phyloP scores from a whole-genome alignment of 2,797 vertebrate genomes.

The Tauraco hartlaubi region DNA sequence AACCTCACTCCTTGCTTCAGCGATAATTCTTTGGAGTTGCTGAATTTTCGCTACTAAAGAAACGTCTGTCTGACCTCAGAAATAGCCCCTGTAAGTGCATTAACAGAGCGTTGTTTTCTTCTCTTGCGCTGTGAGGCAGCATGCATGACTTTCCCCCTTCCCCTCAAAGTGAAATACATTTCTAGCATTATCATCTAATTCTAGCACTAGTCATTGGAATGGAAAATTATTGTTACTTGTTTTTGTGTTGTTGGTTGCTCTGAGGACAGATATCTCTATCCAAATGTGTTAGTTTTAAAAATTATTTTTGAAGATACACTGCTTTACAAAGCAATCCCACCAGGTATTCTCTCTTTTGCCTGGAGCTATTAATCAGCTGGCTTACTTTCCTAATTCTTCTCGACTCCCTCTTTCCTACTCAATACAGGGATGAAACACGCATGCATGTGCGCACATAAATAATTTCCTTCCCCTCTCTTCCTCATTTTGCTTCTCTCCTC shows the following conservation, averaged over 20 bases:
- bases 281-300: background rate
- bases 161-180: background rate
- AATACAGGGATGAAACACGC: background rate
- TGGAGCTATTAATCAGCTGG: background rate
- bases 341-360: constrained; percentile 23
- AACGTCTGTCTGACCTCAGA: background rate
- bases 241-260: background rate
- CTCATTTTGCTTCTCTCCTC: background rate
- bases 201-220: background rate
- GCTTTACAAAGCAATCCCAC: background rate
- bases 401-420: background rate
- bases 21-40: background rate
- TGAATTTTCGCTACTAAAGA: constrained; percentile 1
- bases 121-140: background rate
- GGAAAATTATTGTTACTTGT: constrained; percentile 18
- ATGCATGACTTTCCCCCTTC: background rate
- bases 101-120: background rate
- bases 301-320: background rate
- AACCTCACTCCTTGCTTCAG: background rate
- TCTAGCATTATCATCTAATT: constrained; percentile 34
- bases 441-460: rapidly evolving
- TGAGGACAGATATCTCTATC: background rate
- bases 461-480: background rate
- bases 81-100: background rate
- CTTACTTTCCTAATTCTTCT: background rate